Conservation (phyloP, 2,888 invertebrate species). For the Lycia hirtaria region DNA sequence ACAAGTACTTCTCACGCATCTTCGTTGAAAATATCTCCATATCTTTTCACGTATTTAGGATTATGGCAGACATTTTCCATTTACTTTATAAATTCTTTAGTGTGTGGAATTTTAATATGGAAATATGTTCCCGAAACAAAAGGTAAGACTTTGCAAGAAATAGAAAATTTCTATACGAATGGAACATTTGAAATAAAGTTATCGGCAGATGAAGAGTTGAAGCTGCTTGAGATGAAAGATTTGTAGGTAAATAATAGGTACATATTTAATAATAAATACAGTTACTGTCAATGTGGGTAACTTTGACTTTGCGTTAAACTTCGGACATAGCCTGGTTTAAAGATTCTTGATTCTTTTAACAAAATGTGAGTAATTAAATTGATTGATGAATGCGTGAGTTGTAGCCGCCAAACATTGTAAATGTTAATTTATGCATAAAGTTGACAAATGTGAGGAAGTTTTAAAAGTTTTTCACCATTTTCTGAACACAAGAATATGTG, state of each 20-base stretch:
- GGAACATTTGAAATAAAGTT: conserved; percentile 11
- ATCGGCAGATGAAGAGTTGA: not conserved
- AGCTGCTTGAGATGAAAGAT: not conserved
- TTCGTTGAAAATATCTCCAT: conserved; percentile 31
- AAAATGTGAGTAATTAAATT: too few relatives aligned
- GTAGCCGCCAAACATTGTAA: too few relatives aligned
- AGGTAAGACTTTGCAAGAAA: conserved; percentile 35
- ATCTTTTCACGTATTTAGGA: conserved; percentile 23
- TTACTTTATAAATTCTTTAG: conserved; percentile 17
- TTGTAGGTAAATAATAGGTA: not conserved
- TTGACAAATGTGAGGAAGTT: too few relatives aligned
- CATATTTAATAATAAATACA: too few relatives aligned
- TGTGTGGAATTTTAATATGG: conserved; percentile 33
- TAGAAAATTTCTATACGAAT: conserved; percentile 31
- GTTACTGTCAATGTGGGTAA: too few relatives aligned
- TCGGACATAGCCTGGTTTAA: too few relatives aligned
- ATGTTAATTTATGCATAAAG: too few relatives aligned
- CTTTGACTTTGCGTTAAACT: too few relatives aligned
- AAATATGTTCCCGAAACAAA: conserved; percentile 41
- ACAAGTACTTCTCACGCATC: conserved; percentile 29
- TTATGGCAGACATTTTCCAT: conserved; percentile 23
- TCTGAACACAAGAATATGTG: too few relatives aligned
- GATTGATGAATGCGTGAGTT: too few relatives aligned
- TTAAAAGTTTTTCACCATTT: too few relatives aligned
- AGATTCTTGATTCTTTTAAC: too few relatives aligned